Conservation (phyloP, 1,140 invertebrate genomes). For the Phenacoccus solenopsis region DNA sequence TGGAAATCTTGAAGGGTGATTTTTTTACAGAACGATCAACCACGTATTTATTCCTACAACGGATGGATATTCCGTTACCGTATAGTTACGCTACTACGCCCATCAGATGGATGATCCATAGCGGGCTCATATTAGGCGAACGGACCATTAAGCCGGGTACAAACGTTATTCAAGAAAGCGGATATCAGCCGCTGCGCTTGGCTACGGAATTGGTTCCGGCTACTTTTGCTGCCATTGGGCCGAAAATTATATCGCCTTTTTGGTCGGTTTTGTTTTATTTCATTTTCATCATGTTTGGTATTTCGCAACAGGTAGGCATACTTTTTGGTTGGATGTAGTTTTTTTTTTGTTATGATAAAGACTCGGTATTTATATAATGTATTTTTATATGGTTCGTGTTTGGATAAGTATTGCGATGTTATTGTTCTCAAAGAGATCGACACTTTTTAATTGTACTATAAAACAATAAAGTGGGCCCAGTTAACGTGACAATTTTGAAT, state of each 20-base stretch:
- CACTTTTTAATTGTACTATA: too few relatives aligned
- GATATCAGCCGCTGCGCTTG: constrained; percentile 62
- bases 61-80: constrained; percentile 37
- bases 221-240: constrained; percentile 55
- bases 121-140: constrained; percentile 55
- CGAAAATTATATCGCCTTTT: constrained; percentile 54
- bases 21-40: constrained; percentile 51
- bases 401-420: background rate
- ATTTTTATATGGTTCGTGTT: background rate
- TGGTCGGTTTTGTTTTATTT: constrained; percentile 81
- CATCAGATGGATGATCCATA: constrained; percentile 51
- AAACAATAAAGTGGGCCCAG: too few relatives aligned
- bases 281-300: constrained; percentile 67
- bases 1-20: background rate
- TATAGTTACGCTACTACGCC: constrained; percentile 39
- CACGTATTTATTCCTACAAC: constrained; percentile 55
- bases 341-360: background rate
- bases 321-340: background rate
- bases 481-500: too few relatives aligned
- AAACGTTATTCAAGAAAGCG: constrained; percentile 44
- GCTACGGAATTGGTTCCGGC: constrained; percentile 76
- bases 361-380: background rate
- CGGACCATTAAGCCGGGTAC: constrained; percentile 44
- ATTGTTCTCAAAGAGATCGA: too few relatives aligned
- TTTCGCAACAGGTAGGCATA: constrained; percentile 56